A percentile compares a stretch with the other conserved stretches of the same genome.
Conservation (phyloP, 2,113 vertebrate genomes). For the Dendrocopos noguchii region DNA sequence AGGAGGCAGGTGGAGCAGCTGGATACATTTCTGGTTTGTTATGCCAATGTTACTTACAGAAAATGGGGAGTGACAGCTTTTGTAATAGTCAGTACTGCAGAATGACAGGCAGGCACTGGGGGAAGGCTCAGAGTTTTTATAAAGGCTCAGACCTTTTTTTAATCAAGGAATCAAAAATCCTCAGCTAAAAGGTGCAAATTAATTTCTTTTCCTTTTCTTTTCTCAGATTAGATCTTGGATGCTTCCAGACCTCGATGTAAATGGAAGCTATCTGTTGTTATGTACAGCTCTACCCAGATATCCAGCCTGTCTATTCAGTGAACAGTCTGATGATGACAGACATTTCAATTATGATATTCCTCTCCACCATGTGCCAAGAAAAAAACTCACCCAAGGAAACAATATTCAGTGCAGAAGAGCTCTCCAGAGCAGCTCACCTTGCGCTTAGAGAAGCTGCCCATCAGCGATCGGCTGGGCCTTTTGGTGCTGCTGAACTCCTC, state of each 20-base stretch:
- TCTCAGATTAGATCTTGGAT: background rate
- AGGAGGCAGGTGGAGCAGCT: background rate
- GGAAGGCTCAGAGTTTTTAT: background rate
- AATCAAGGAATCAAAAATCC: background rate
- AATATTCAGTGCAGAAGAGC: background rate
- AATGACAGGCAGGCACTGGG: background rate
- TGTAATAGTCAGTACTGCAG: background rate
- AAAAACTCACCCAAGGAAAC: background rate
- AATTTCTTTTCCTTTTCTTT: background rate
- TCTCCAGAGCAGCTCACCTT: conserved; percentile 78
- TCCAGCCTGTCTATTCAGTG: background rate
- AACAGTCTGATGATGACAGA: background rate
- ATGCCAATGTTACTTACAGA: background rate
- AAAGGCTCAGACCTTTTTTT: background rate
- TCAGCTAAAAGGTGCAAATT: background rate
- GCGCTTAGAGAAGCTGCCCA: conserved; percentile 91
- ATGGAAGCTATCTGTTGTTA: background rate
- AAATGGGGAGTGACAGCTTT: background rate
- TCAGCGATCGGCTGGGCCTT: conserved; percentile 78
- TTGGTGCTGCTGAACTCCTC: conserved; percentile 82
- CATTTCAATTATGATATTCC: background rate
- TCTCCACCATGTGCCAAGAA: background rate
- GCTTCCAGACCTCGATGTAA: background rate
- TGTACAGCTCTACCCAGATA: background rate
- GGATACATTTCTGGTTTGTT: background rate